These are phyloP conservation scores for Microctonus aethiopoides DNA, from an alignment of 2,888 invertebrate genomes.

Conservation along the genomic window DNA sequence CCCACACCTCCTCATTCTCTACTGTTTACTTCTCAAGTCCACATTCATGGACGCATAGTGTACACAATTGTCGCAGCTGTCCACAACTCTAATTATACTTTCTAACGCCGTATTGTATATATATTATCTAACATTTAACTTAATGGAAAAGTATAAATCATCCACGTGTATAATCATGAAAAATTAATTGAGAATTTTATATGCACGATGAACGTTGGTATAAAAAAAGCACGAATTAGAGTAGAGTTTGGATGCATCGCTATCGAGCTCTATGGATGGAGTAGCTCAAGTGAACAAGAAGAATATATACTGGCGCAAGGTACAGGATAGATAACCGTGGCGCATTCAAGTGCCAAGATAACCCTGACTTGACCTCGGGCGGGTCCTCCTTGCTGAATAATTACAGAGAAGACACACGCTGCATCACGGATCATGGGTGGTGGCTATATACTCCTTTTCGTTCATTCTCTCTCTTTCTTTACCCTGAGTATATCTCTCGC, in stretches of 20 bases:
- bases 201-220: too few relatives aligned
- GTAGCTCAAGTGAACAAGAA: slow-evolving; percentile 34
- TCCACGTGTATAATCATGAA: too few relatives aligned
- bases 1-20: background rate
- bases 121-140: too few relatives aligned
- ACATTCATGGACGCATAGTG: too few relatives aligned
- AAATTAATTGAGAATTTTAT: background rate
- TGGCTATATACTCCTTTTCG: slow-evolving; percentile 52
- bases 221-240: slow-evolving; percentile 29
- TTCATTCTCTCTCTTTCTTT: slow-evolving; percentile 11
- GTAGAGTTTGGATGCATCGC: background rate
- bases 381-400: slow-evolving; percentile 63
- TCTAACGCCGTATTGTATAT: too few relatives aligned
- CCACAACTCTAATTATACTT: too few relatives aligned
- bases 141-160: too few relatives aligned
- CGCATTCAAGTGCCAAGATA: slow-evolving; percentile 51
- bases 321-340: slow-evolving; percentile 42
- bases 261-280: slow-evolving; percentile 43
- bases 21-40: too few relatives aligned
- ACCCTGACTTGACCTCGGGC: slow-evolving; percentile 59
- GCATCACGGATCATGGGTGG: slow-evolving; percentile 55
- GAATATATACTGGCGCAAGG: slow-evolving; percentile 49
- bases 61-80: too few relatives aligned
- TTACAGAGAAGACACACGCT: slow-evolving; percentile 60
- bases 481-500: background rate